Base-by-base conservation (phyloP, 2,888 invertebrate genomes). In the Lycophotia porphyrea region DNA sequence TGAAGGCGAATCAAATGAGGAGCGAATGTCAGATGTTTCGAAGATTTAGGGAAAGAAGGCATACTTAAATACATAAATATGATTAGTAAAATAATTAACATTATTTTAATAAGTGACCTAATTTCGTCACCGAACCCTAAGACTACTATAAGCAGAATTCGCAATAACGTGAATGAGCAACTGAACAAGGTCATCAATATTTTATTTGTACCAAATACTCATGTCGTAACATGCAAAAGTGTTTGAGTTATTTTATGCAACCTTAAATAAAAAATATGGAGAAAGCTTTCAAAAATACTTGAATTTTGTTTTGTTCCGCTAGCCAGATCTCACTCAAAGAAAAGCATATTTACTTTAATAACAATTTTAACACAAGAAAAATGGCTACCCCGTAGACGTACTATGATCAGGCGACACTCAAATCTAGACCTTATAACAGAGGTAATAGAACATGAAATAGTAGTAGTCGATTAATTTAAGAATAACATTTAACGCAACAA, bases 401-500 rank as follows among this genome's bases (percentile, higher is more conserved):
- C 24, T 36, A 34, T 36, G 5, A 27, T 55, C 9, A 49, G 1
- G 15, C 31, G 15, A 9, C 42, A 66, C 5, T 36, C 42, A 47
- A 87, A 84, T 73, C 24, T 74, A 49, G 7, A 64, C 71, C 60
- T 61, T 87, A 85, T 58, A 58, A 3, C n/a, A 13, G 47, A 52
- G n/a, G 0, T 0, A 9, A 39, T 80, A 84, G 24, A 27, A 27
- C 18, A 27, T 66, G n/a, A 71, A 87, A 84, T 87, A 74, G n/a
- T 67, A n/a, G 64, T 65, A 27, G 27, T 47, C 36, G 49, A 80
- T 78, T 84, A 84, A 74, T 83, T 81, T 86, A 86, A 83, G 87
- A 86, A 87, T 87, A 89, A 88, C 87, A 89, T 88, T 88, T 81
- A 84, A 69, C 87, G 85, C 85, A 87, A 87, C 87, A 93, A 90